Evolutionary conservation across 2,888 invertebrate species (phyloP).

Genomic region (Agrochola lota): DNA sequence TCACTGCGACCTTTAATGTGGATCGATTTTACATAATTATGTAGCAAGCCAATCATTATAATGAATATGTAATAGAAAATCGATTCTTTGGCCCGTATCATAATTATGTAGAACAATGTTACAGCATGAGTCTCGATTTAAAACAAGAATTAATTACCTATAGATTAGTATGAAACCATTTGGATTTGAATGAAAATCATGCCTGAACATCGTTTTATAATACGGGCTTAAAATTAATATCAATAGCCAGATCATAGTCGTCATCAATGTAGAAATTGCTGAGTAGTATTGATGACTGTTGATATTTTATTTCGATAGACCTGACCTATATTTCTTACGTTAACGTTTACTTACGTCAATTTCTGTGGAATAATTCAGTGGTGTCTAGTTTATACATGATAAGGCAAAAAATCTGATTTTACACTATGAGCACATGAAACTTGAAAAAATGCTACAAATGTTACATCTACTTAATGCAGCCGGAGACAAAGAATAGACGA

Average conservation of each 20-base stretch:
- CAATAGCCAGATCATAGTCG: not conserved
- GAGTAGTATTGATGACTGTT: not conserved
- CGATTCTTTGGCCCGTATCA: not conserved
- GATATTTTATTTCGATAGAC: not conserved
- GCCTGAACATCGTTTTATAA: too few species aligned
- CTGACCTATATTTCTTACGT: too few species aligned
- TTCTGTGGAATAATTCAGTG: too few species aligned
- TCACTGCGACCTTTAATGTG: not conserved
- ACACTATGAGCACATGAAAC: too few species aligned
- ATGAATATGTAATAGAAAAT: not conserved
- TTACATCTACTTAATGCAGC: too few species aligned
- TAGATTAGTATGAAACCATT: not conserved
- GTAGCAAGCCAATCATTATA: not conserved
- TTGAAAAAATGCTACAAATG: too few species aligned
- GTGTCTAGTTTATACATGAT: too few species aligned
- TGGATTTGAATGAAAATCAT: not conserved
- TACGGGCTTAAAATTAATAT: too few species aligned
- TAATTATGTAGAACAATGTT: not conserved
- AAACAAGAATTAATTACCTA: not conserved
- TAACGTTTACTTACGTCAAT: too few species aligned
- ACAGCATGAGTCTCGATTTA: not conserved
- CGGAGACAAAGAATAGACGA: too few species aligned
- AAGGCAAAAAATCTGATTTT: too few species aligned
- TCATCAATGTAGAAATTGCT: not conserved
- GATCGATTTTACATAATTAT: not conserved